Percentiles rank a stretch among this genome's conserved stretches.
Conservation (phyloP, 1,140 invertebrate species). For the Solenopsis fugax region DNA sequence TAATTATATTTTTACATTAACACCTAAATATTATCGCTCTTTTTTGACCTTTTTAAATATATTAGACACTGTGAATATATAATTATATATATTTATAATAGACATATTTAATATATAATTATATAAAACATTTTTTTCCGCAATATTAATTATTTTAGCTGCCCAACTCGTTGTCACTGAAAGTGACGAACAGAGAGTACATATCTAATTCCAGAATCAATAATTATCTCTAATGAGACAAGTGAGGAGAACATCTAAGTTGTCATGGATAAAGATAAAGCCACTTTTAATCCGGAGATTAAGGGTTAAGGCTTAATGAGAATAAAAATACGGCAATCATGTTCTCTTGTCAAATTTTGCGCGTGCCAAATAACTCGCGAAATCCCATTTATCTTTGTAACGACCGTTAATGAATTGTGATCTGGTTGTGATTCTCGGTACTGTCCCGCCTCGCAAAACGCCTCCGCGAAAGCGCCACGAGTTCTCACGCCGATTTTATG, state of each 20-base stretch:
- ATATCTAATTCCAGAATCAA: slow-evolving; percentile 7
- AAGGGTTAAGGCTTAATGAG: slow-evolving; percentile 3
- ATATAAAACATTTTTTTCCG: too few species aligned
- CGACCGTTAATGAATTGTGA: slow-evolving; percentile 15
- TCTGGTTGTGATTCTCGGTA: slow-evolving; percentile 16
- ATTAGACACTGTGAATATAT: too few species aligned
- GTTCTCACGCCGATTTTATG: slow-evolving; percentile 41
- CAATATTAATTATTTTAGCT: neutral
- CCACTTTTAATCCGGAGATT: neutral
- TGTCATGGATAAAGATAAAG: neutral
- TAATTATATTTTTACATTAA: too few species aligned
- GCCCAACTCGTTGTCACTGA: neutral
- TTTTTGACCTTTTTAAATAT: too few species aligned
- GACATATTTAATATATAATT: too few species aligned
- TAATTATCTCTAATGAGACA: neutral
- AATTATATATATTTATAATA: too few species aligned
- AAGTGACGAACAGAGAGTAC: neutral
- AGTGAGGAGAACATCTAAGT: neutral
- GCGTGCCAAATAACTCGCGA: slow-evolving; percentile 13
- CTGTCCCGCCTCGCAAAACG: neutral
- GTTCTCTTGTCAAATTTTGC: slow-evolving; percentile 7
- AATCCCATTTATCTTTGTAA: slow-evolving; percentile 14
- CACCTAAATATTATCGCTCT: too few species aligned
- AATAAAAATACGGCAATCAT: neutral
- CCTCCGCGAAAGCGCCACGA: neutral